Evolutionary conservation across 92 coral and sea anemone genomes (phyloP), one percentile per base, ranked within the genome.

Genomic region (Siderastrea siderea): DNA sequence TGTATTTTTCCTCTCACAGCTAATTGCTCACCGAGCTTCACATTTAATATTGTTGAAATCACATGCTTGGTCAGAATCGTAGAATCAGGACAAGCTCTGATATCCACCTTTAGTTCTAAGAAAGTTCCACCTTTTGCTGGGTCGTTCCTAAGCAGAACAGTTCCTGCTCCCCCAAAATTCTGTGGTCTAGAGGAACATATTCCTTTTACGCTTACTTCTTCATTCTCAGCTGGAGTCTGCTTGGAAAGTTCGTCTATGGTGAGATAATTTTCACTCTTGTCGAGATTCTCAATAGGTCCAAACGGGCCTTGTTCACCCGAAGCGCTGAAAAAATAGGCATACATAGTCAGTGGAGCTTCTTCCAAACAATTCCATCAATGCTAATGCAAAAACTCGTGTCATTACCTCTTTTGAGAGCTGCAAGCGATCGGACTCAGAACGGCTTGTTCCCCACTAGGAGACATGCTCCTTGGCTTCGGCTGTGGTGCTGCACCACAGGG

Each of bases 1-100:
- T 92, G 84, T 82, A 94, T 89, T 68, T 89, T 95, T 58, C 98
- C 98, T 84, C 90, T 84, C 71, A 92, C 85, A n/a, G 68, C 54
- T 1, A 81, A 74, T 12, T 64, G 68, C 48, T 86, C 88, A 53
- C 96, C 87, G 15, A 82, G 78, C 66, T 82, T 87, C 62, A 87
- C 66, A 48, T 90, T n/a, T 9, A 94, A 79, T 45, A 87, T 71
- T 47, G 78, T 54, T 38, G 58, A 71, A 54, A 92, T 48, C 4
- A 60, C 91, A 79, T 84, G 83, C 38, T 68, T 81, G 44, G 91
- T 80, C 69, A 92, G 86, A 12, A 47, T 10, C 50, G 16, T 15
- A 16, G 87, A 91, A 11, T 57, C 83, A 38, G 89, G 60, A n/a
- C 81, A 54, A 16, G 70, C 73, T 72, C 91, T 83, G 10, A 94